These are phyloP conservation scores for Leptinotarsa juncta DNA, from an alignment of 2,888 invertebrate genomes.

Conservation along the genomic window DNA sequence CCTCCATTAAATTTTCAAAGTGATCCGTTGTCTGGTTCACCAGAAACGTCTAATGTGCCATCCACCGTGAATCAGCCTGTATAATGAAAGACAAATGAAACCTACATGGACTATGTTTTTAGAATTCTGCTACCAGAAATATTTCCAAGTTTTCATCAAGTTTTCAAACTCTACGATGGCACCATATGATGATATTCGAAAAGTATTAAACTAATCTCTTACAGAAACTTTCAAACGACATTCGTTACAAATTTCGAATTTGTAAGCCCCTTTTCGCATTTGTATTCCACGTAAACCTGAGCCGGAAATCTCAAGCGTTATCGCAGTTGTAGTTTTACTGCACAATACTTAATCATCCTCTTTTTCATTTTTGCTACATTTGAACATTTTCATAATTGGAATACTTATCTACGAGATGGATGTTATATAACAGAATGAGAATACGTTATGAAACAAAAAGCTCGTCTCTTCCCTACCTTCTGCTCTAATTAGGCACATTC, in stretches of 20 bases:
- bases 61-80: no score
- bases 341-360: constrained; percentile 21
- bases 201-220: no score
- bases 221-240: background rate
- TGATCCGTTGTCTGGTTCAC: no score
- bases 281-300: background rate
- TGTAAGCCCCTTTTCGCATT: background rate
- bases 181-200: no score
- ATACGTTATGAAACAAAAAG: constrained; percentile 36
- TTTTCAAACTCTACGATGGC: no score
- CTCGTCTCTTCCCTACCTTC: constrained; percentile 26
- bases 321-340: constrained; percentile 17
- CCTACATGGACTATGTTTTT: no score
- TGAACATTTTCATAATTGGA: constrained; percentile 32
- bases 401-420: constrained; percentile 32
- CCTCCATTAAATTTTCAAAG: no score
- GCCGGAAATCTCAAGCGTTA: constrained; percentile 11
- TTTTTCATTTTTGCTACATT: constrained; percentile 21
- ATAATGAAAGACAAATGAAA: no score
- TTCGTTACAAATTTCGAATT: background rate
- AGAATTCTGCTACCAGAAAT: no score
- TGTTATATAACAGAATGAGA: constrained; percentile 31
- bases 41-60: no score
- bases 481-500: constrained; percentile 28
- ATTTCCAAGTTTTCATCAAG: no score